Base-by-base conservation (phyloP, 2,113 vertebrate species). In the Caranx ignobilis region DNA sequence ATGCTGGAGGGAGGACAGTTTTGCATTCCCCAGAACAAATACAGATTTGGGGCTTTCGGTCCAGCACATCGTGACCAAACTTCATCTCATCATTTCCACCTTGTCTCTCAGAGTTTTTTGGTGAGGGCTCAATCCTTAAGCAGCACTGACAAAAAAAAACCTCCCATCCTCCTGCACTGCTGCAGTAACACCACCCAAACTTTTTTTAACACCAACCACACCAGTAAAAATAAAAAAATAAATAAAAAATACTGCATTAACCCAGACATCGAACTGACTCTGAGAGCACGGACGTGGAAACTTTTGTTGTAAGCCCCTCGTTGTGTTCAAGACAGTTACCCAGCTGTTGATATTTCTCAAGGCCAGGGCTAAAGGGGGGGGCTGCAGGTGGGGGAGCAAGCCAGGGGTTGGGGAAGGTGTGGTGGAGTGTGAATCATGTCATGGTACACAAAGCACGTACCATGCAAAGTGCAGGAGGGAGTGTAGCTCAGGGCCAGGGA, bases 371-470 rank as follows among this genome's bases (percentile, higher is more conserved):
- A 3, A 26, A 26, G 26, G 43, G 13, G 48, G 71, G 77, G 72
- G 77, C 85, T 89, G 90, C 83, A 86, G 87, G 75, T 84, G 83
- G 71, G 69, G 69, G 79, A 87, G 79, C 52, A 81, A 69, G 79
- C 52, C 82, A 69, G 77, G 54, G 62, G 39, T 32, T 75, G 55
- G 35, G 65, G 79, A 62, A 64, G 77, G 72, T 68, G 52, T 68
- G 80, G 48, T 86, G 79, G 90, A 87, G 91, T 82, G 93, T 87
- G 91, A 90, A 87, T 89, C 82, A 84, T 85, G 93, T 92, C 93
- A 93, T 79, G 91, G 92, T 93, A 93, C 91, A 94, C 94, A 94
- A 93, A 94, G 95, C 94, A 94, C 92, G 92, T 92, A 94, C 83
- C 94, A 93, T 90, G 93, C 90, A 93, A 94, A 94, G 89, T 87